Percentiles rank a stretch among this genome's conserved stretches.
phyloP scores from a whole-genome alignment of 2,888 invertebrate species.

The Ophion ventricosus region DNA sequence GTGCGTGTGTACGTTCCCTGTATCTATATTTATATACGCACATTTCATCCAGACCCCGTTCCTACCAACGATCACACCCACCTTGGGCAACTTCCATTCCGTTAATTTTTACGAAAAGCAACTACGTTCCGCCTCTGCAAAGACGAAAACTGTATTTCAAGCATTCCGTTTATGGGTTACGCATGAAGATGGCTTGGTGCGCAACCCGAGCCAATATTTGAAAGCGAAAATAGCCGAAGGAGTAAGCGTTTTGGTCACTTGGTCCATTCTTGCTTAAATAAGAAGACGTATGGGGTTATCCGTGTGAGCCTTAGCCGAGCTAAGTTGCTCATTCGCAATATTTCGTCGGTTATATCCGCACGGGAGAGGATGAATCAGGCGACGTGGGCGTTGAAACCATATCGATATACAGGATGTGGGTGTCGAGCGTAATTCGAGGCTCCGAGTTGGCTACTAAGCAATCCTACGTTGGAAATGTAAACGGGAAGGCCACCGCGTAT shows the following conservation, averaged over 20 bases:
- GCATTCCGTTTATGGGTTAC: neutral
- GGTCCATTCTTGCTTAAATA: neutral
- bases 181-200: neutral
- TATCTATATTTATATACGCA: neutral
- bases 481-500: neutral
- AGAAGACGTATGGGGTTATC: neutral
- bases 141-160: neutral
- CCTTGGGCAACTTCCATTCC: neutral
- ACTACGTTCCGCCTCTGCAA: neutral
- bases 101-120: neutral
- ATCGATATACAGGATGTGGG: conserved; percentile 11
- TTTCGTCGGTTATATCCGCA: conserved; percentile 15
- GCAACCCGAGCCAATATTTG: neutral
- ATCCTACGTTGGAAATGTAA: neutral
- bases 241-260: neutral
- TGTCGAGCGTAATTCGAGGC: conserved; percentile 51
- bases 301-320: neutral
- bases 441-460: conserved; percentile 56
- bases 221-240: neutral
- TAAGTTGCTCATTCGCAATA: conserved; percentile 15
- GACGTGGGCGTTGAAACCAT: conserved; percentile 45
- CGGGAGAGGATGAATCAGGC: conserved; percentile 10
- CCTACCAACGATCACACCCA: neutral
- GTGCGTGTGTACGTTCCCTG: neutral
- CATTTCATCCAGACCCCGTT: neutral